Evolutionary conservation across 2,797 vertebrate genomes (phyloP), one percentile per base, ranked within the genome.

Genomic region (Nyctibius grandis): DNA sequence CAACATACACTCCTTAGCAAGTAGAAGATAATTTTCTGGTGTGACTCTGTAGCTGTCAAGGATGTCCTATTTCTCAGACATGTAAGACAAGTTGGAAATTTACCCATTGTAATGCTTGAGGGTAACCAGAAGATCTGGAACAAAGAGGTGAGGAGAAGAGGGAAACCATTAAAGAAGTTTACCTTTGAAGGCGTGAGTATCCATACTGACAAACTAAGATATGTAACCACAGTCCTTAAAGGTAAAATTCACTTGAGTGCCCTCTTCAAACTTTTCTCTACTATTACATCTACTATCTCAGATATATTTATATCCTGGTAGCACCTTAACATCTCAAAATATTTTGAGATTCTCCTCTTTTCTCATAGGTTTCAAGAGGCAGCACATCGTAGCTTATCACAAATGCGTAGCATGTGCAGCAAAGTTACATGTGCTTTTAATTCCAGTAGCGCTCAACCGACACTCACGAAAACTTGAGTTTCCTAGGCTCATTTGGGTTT

Each of bases 381-480:
- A 87, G 9, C 10, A 54, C 28, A 26, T 0, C 34, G 7, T 22
- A 42, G 40, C 28, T 42, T 33, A 59, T 4, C 9, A 69, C 29
- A 31, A 88, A 59, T 9, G 29, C 2, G 4, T 1, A 78, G 18
- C 20, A 61, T 0, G 1, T 21, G 5, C 54, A 76, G 45, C 0
- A 34, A 36, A 63, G 48, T 13, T 63, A 42, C 16, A 59, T 9
- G 36, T 47, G 17, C 42, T 34, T 84, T 2, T 21, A 78, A 38
- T n/a, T 84, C 60, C 45, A 73, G 42, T 2, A 85, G 38, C 5
- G 5, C 31, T 75, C 36, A 68, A 40, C 25, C 68, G 57, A 13
- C 48, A 47, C 22, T 65, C 38, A 33, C 0, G 5, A 59, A 70
- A 91, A 75, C 13, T 11, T 28, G 4, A 36, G 14, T 31, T 23